Conservation (phyloP, 2,113 vertebrate species). For the Donacobius atricapilla region DNA sequence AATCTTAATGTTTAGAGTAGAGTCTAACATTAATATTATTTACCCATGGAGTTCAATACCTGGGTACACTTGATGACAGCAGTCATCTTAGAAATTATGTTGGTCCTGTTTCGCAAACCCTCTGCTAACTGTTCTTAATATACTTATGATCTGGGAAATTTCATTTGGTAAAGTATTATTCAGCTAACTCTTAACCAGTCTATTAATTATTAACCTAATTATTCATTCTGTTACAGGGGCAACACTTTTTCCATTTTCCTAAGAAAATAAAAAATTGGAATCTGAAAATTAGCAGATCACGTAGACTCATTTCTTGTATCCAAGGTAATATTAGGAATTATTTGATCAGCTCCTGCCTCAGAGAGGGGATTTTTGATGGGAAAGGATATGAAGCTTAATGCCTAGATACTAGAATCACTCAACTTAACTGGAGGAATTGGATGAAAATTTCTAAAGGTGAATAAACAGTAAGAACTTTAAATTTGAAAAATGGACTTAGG, state of each 20-base stretch:
- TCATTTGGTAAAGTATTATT: not conserved
- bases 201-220: not conserved
- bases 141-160: not conserved
- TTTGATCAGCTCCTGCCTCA: not conserved
- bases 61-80: not conserved
- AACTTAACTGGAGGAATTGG: not conserved
- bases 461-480: not conserved
- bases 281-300: rapidly evolving
- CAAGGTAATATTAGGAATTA: not conserved
- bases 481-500: not conserved
- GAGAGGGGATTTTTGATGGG: not conserved
- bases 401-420: not conserved
- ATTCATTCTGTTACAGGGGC: not conserved
- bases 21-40: not conserved
- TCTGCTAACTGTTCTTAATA: not conserved
- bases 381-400: not conserved
- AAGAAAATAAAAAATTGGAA: not conserved
- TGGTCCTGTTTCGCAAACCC: not conserved
- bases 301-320: not conserved
- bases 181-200: not conserved
- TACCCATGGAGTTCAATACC: not conserved
- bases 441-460: not conserved
- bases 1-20: not conserved
- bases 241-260: not conserved
- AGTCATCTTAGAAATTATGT: not conserved